Evolutionary conservation across 2,113 vertebrate genomes (phyloP), one percentile per base, ranked within the genome.

Genomic region (Urocynchramus pylzowi): DNA sequence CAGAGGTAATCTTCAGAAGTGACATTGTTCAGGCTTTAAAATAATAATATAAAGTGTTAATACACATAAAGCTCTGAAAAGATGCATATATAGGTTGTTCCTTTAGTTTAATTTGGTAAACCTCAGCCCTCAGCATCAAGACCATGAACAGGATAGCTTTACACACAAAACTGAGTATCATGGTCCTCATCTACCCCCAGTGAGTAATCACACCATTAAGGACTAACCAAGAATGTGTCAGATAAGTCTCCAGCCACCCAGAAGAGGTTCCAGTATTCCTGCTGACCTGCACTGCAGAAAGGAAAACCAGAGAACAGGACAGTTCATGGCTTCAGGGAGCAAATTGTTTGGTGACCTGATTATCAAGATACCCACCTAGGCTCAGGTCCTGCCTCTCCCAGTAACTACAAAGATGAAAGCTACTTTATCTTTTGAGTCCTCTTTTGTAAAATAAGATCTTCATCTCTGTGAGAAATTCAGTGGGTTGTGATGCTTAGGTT

Each of bases 141-240:
- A 3, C 9, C 5, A 15, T 7, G 8, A 81, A 39, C 10, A 56
- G 22, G 17, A 56, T 4, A 68, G 4, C 8, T 85, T 67, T 37
- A 44, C 24, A 45, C 4, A 24, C 3, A 24, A 64, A 89, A 54
- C 4, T 7, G 33, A 71, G 13, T 31, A 24, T 22, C 0, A 0
- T 18, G 15, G 33, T 87, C 16, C n/a, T 75, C 13, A 33, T 26
- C 42, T 75, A 35, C 13, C n/a, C 61, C n/a, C 15, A 31, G 30
- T 13, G 53, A 84, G 44, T n/a, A 93, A 76, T 65, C 24, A 42
- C 20, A 17, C 8, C 22, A 6, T 33, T 84, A 23, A 77, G 81
- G 16, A 60, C 23, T 54, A 54, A 11, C 33, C 1, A 10, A 20
- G 2, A 82, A 47, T 10, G 7, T 17, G 8, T 52, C 54, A 41